Evolutionary conservation across 2,797 vertebrate genomes (phyloP).

Genomic region (Ceyx erithaca): DNA sequence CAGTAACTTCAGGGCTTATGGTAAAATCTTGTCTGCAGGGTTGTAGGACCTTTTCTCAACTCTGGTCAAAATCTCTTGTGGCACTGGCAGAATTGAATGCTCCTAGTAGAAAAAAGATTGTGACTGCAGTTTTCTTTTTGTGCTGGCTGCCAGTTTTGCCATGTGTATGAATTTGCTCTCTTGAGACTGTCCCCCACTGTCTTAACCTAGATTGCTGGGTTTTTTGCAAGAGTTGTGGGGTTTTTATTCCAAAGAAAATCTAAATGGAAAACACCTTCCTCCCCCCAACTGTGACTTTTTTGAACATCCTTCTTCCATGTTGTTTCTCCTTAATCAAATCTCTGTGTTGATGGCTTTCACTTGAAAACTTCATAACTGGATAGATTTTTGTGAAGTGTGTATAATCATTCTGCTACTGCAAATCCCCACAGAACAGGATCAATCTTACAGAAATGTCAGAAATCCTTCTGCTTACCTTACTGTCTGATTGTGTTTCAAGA

Average conservation of each 20-base stretch:
- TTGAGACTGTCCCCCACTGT: background rate
- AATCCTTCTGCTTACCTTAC: background rate
- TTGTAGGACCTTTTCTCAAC: background rate
- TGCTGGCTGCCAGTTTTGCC: background rate
- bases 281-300: background rate
- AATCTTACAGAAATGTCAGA: background rate
- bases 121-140: background rate
- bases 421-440: background rate
- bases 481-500: background rate
- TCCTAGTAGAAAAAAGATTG: background rate
- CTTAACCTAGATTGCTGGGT: background rate
- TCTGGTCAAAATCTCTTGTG: background rate
- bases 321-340: background rate
- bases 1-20: background rate
- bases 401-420: background rate
- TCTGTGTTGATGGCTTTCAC: background rate
- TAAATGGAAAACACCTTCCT: background rate
- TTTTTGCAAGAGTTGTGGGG: background rate
- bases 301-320: background rate
- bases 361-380: background rate
- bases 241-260: background rate
- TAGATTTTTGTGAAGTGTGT: background rate
- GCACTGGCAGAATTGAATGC: rapidly evolving
- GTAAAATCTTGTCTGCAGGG: background rate
- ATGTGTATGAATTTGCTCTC: rapidly evolving